phyloP scores from a whole-genome alignment of 2,113 vertebrate species.

The Gracilinanus agilis region DNA sequence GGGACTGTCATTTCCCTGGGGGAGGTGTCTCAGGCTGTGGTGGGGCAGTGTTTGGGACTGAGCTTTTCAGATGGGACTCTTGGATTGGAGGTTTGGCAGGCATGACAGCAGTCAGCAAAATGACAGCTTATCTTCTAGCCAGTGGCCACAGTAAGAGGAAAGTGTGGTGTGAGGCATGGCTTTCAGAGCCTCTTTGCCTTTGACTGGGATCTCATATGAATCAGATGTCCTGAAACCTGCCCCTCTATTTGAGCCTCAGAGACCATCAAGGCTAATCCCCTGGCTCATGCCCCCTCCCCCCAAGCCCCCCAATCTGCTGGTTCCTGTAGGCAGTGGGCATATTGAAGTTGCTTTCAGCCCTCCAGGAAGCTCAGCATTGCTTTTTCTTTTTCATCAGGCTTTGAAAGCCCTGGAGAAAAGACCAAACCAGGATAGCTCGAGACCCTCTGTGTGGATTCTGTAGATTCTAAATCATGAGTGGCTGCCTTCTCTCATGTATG shows the following conservation, averaged over 20 bases:
- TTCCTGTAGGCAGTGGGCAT: neutral
- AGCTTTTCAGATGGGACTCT: constrained; percentile 63
- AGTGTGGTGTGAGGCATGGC: constrained; percentile 29
- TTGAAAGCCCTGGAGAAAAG: constrained; percentile 29
- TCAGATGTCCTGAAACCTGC: neutral
- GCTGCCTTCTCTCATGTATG: neutral
- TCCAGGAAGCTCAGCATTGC: neutral
- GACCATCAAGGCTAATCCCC: neutral
- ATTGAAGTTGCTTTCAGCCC: neutral
- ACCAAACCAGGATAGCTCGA: neutral
- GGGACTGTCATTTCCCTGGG: constrained; percentile 10
- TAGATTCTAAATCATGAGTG: fast-evolving
- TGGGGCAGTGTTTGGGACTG: neutral
- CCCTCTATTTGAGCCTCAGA: neutral
- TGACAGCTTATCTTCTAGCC: constrained; percentile 61
- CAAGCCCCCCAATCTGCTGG: too few relatives aligned
- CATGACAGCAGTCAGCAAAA: constrained; percentile 60
- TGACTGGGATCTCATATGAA: neutral
- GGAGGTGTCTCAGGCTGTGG: constrained; percentile 36
- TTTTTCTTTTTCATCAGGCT: constrained; percentile 22
- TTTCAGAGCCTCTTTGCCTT: constrained; percentile 37
- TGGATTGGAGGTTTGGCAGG: constrained; percentile 65
- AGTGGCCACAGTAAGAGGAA: constrained; percentile 31
- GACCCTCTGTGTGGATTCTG: neutral
- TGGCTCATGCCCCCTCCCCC: too few relatives aligned